Evolutionary conservation across 1,140 invertebrate genomes (phyloP).

Genomic region (Brachionus calyciflorus): DNA sequence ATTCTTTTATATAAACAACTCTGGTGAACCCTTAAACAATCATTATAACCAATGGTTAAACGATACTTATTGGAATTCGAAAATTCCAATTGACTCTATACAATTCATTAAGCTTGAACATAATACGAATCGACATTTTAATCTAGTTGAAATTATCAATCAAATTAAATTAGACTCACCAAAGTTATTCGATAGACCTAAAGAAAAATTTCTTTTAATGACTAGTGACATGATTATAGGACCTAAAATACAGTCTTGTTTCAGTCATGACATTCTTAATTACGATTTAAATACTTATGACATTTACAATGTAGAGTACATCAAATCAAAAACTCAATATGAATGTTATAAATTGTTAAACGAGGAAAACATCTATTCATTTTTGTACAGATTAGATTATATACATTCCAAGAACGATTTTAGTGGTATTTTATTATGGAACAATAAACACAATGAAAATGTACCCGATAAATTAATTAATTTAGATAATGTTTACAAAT

Average conservation of each 20-base stretch:
- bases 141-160: not conserved
- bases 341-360: slow-evolving; percentile 22
- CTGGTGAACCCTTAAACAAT: not conserved
- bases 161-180: not conserved
- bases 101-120: slow-evolving; percentile 8
- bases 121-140: not conserved
- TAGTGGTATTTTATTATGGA: slow-evolving; percentile 43
- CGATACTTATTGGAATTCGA: slow-evolving; percentile 26
- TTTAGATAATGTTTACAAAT: slow-evolving; percentile 44
- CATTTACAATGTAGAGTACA: not conserved
- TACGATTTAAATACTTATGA: not conserved
- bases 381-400: slow-evolving; percentile 15
- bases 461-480: not conserved
- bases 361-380: not conserved
- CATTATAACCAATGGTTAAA: slow-evolving; percentile 44
- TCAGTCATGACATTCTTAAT: not conserved
- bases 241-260: slow-evolving; percentile 39
- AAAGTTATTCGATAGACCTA: not conserved
- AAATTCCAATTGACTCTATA: slow-evolving; percentile 16
- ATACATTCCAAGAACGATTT: slow-evolving; percentile 23
- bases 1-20: slow-evolving; percentile 32
- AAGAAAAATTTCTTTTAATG: slow-evolving; percentile 20
- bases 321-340: not conserved
- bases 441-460: not conserved
- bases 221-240: slow-evolving; percentile 35